phyloP scores from a whole-genome alignment of 2,113 vertebrate genomes.

The Sisor rabdophorus region DNA sequence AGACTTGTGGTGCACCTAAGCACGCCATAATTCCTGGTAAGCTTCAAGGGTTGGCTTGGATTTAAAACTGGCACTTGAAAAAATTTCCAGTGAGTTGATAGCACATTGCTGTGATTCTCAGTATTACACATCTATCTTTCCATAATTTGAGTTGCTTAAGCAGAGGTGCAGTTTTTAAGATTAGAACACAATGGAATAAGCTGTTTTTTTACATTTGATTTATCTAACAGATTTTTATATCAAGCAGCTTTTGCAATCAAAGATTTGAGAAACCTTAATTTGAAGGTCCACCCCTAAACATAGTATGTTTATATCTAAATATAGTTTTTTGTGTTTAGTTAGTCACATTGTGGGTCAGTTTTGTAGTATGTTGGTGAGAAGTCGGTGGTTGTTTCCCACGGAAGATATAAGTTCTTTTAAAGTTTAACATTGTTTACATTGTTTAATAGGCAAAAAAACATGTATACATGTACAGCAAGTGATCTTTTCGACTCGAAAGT shows the following conservation, averaged over 20 bases:
- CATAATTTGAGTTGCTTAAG: not conserved
- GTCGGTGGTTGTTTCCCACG: not conserved
- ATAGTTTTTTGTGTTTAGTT: not conserved
- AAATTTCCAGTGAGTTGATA: conserved; percentile 38
- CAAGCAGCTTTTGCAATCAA: not conserved
- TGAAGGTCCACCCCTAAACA: not conserved
- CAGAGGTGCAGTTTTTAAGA: conserved; percentile 11
- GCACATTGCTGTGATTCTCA: not conserved
- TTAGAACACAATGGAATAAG: not conserved
- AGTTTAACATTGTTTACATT: too few relatives aligned
- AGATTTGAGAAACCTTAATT: not conserved
- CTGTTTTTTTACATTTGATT: not conserved
- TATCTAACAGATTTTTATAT: not conserved
- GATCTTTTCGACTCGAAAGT: too few relatives aligned
- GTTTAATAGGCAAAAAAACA: too few relatives aligned
- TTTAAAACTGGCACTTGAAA: conserved; percentile 43
- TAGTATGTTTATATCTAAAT: not conserved
- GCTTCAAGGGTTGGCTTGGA: conserved; percentile 45
- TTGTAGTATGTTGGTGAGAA: not conserved
- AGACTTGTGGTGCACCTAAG: conserved; percentile 46
- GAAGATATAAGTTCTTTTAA: too few relatives aligned
- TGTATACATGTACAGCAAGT: too few relatives aligned
- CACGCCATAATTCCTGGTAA: conserved; percentile 38
- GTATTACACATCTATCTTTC: conserved; percentile 25
- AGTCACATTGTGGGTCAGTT: not conserved